Evolutionary conservation across 2,113 vertebrate genomes (phyloP), one percentile per base, ranked within the genome.

Genomic region (Pandion haliaetus): DNA sequence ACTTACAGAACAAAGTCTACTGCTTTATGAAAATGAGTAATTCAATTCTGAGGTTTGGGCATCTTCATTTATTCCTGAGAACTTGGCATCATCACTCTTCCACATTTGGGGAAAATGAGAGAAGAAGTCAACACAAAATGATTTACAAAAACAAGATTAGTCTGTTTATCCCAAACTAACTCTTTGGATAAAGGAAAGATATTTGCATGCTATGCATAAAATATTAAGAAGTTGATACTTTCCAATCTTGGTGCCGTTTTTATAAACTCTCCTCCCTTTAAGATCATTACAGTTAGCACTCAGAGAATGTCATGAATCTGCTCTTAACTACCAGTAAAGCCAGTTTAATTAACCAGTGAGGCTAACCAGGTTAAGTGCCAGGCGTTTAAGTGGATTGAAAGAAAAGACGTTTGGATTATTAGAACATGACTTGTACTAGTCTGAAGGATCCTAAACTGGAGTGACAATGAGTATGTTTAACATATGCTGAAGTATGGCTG

Each of bases 1-100:
- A 18, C 85, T 81, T 50, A 34, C 36, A 80, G 94, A 89, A 63
- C 78, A 77, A 84, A 92, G 83, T 47, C 80, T 42, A 12, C 58
- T 50, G 62, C 71, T 92, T 81, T 82, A 38, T 59, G 81, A 93
- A 93, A 84, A 96, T 78, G 44, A 94, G 59, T 77, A 92, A 93
- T 84, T 92, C 81, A 93, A 77, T 86, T 59, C 86, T 82, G 92
- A 95, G 88, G 73, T 90, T 79, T 95, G 88, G 88, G 52, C 72
- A 71, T 81, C 95, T 93, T 81, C 42, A 24, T 58, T 88, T 93
- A 70, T 52, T 81, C 61, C 88, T 72, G 83, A 79, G 88, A 93
- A 86, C 80, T 88, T 86, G 95, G 80, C 65, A 69, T 55, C 69
- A 14, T 12, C 59, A 10, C 67, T 65, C 88, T 42, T 57, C 78